Percentiles rank a stretch among this genome's conserved stretches.
phyloP scores from a whole-genome alignment of 1,140 invertebrate genomes.

The Adelges cooleyi region DNA sequence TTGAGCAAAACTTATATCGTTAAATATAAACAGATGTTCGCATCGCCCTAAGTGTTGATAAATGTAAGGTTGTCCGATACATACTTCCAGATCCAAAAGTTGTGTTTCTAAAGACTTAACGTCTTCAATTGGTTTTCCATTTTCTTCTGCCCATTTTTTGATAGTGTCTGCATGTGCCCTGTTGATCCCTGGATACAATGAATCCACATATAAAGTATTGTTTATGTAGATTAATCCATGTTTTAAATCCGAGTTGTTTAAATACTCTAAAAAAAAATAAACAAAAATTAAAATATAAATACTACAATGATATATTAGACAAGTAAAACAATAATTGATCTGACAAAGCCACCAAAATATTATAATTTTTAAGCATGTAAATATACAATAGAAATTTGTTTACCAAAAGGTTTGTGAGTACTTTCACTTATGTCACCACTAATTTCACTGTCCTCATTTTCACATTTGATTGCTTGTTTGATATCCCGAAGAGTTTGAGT shows the following conservation, averaged over 20 bases:
- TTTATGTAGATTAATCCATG: background rate
- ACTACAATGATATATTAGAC: too few species aligned
- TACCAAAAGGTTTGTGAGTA: background rate
- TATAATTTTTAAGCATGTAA: too few species aligned
- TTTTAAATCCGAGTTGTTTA: background rate
- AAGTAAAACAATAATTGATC: too few species aligned
- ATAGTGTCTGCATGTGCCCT: background rate
- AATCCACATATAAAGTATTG: background rate
- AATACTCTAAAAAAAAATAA: background rate
- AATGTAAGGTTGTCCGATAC: constrained; percentile 3
- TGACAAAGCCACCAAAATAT: too few species aligned
- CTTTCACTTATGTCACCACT: background rate
- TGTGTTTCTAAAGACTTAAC: background rate
- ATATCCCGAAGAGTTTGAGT: constrained; percentile 1
- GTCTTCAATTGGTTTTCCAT: background rate
- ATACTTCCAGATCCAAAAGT: background rate
- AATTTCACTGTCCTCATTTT: constrained; percentile 4
- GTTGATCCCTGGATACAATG: background rate
- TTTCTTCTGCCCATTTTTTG: background rate
- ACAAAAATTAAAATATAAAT: too few species aligned
- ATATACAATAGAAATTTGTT: too few species aligned
- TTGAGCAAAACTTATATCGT: background rate
- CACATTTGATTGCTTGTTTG: background rate
- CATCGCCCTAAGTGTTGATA: constrained; percentile 2
- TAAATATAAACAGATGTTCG: constrained; percentile 20